A percentile compares a stretch with the other conserved stretches of the same genome.
These are phyloP conservation scores for Brienomyrus longianalis DNA, from an alignment of 2,113 vertebrate genomes.

Conservation along the genomic window DNA sequence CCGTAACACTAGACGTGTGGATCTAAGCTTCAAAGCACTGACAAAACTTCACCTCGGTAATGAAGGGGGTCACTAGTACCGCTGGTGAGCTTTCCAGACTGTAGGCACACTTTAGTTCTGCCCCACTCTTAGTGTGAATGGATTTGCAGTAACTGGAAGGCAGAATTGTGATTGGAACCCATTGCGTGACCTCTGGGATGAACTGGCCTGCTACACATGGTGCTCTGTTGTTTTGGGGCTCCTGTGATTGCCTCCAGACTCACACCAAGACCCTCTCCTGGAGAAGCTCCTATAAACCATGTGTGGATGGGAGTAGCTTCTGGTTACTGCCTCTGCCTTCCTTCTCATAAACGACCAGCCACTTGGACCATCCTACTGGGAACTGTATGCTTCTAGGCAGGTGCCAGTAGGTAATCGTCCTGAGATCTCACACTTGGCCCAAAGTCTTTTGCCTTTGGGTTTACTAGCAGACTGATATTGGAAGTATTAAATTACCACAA, in stretches of 20 bases:
- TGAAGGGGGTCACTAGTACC: not conserved
- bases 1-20: conserved; percentile 8
- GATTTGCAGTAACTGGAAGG: not conserved
- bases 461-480: not conserved
- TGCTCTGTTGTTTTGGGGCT: not conserved
- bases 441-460: not conserved
- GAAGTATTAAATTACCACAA: not conserved
- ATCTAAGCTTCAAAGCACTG: not conserved
- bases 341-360: not conserved
- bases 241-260: not conserved
- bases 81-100: not conserved
- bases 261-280: not conserved
- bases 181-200: not conserved
- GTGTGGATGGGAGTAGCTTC: not conserved
- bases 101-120: not conserved
- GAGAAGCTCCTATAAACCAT: not conserved
- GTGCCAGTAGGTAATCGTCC: not conserved
- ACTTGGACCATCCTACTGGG: not conserved
- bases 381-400: not conserved
- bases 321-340: not conserved
- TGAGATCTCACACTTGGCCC: not conserved
- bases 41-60: not conserved
- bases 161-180: not conserved
- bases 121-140: not conserved
- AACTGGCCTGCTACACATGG: not conserved